phyloP scores from a whole-genome alignment of 64 coral and sea anemone genomes.

The Pocillopora verrucosa region DNA sequence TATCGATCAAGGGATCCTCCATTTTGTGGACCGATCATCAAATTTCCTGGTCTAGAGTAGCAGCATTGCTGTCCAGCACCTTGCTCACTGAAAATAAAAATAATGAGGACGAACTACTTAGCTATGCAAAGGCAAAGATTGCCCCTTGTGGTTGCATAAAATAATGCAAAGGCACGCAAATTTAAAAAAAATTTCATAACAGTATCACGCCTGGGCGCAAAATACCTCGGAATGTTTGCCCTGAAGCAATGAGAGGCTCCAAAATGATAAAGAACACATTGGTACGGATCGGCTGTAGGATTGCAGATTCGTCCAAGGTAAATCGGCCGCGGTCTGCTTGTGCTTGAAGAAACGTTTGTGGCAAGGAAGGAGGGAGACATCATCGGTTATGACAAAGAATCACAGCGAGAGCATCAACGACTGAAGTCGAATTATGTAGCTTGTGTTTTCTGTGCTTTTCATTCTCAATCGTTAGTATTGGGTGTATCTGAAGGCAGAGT shows the following conservation, averaged over 20 bases:
- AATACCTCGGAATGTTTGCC: slow-evolving; percentile 35
- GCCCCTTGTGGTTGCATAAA: too few species aligned
- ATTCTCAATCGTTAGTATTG: too few species aligned
- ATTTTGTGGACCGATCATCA: slow-evolving; percentile 39
- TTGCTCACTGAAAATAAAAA: slow-evolving; percentile 18
- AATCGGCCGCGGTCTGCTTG: slow-evolving; percentile 53
- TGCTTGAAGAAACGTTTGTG: slow-evolving; percentile 38
- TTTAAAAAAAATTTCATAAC: too few species aligned
- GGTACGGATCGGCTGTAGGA: background rate
- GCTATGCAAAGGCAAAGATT: background rate
- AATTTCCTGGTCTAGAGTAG: slow-evolving; percentile 57
- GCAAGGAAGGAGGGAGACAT: slow-evolving; percentile 37
- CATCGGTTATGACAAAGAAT: background rate
- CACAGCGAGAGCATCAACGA: too few species aligned
- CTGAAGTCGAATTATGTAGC: too few species aligned
- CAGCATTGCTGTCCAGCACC: slow-evolving; percentile 80
- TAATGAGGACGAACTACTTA: background rate
- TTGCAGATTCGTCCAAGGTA: slow-evolving; percentile 45
- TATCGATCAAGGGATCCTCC: slow-evolving; percentile 63
- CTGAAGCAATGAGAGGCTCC: slow-evolving; percentile 40
- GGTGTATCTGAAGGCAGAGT: too few species aligned
- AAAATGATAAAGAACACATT: slow-evolving; percentile 23
- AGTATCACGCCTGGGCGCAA: too few species aligned
- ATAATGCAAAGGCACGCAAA: too few species aligned
- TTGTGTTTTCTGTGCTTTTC: too few species aligned